Evolutionary conservation across 53 echinoderm and acorn worm species (phyloP), one percentile per base, ranked within the genome.

Genomic region (Patiria pectinifera): DNA sequence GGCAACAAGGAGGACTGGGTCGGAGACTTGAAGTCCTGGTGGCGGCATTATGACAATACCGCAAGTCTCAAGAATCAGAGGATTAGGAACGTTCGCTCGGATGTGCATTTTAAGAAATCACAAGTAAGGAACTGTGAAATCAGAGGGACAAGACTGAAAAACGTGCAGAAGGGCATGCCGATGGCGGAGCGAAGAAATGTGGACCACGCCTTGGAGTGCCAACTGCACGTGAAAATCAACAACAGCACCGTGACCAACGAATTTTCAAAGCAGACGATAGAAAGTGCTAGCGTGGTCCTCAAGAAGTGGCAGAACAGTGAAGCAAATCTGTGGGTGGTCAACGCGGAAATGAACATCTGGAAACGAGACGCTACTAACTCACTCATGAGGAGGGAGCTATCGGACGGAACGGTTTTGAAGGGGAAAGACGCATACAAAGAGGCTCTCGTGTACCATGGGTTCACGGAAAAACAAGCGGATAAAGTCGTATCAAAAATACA

Each of bases 1-100:
- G 84, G 84, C 59, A 48, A 48, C 48, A 84, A 84, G 84, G 58
- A 84, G 84, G 26, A 84, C 84, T 84, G 48, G 53, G n/a, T 60
- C 13, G 61, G 23, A 60, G 59, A 48, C 18, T 14, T 84, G 59
- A 59, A 84, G 22, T 61, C 84, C 15, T 84, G 84, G 58, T 84
- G 53, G 84, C 59, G 35, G 35, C 35, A 60, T 60, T 84, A 58
- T 58, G 58, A 84, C 48, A 84, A 84, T 22, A 24, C 21, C 46
- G 23, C 83, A 23, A 10, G n/a, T 7, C 48, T 53, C 70, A 70
- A 70, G 19, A 70, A 70, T 70, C 11, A 21, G 19, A 70, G 14
- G 70, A 70, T 70, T 70, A 70, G 70, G 70, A 2, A 70, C 21
- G 70, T 70, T 70, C 70, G 70, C 70, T 15, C 18, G 16, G 70